phyloP scores from a whole-genome alignment of 2,888 invertebrate species.

The Drosophila barbarae region DNA sequence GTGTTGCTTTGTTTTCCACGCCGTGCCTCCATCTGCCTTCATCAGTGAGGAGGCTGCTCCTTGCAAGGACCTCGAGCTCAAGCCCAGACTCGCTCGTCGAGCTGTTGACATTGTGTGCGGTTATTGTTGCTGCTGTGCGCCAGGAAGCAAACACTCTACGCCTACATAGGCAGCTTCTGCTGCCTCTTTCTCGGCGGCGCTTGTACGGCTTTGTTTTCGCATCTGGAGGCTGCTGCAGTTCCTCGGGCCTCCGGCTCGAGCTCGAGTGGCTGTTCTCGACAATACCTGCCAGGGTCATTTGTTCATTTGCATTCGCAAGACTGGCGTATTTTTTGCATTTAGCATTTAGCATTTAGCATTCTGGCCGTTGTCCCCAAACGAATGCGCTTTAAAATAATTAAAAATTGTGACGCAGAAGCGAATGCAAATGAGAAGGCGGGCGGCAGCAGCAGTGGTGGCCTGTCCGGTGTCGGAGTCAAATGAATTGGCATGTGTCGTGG shows the following conservation, averaged over 20 bases:
- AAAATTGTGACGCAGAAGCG: slow-evolving; percentile 54
- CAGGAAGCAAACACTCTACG: slow-evolving; percentile 69
- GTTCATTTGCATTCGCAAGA: slow-evolving; percentile 68
- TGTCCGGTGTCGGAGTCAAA: slow-evolving; percentile 31
- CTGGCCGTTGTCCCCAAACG: slow-evolving; percentile 21
- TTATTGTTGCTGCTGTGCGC: slow-evolving; percentile 51
- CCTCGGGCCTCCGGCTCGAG: slow-evolving; percentile 43
- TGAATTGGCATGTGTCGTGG: slow-evolving; percentile 63
- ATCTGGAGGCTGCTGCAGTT: slow-evolving; percentile 39
- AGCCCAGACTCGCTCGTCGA: slow-evolving; percentile 42
- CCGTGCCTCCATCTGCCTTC: slow-evolving; percentile 1
- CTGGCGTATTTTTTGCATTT: slow-evolving; percentile 33
- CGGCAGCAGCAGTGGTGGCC: slow-evolving; percentile 17
- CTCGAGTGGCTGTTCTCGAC: slow-evolving; percentile 66
- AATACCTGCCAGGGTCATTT: slow-evolving; percentile 64
- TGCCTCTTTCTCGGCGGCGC: slow-evolving; percentile 1
- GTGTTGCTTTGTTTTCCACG: slow-evolving; percentile 67
- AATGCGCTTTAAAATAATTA: slow-evolving; percentile 58
- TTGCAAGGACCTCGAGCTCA: slow-evolving; percentile 46
- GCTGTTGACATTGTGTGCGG: slow-evolving; percentile 62
- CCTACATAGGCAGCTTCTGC: slow-evolving; percentile 48
- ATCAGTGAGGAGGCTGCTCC: slow-evolving; percentile 36
- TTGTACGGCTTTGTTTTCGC: neutral
- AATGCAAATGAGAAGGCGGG: slow-evolving; percentile 47
- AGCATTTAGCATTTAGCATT: slow-evolving; percentile 34